These are phyloP conservation scores for Neoscelio sp. DNA, from an alignment of 2,888 invertebrate species.

Conservation along the genomic window DNA sequence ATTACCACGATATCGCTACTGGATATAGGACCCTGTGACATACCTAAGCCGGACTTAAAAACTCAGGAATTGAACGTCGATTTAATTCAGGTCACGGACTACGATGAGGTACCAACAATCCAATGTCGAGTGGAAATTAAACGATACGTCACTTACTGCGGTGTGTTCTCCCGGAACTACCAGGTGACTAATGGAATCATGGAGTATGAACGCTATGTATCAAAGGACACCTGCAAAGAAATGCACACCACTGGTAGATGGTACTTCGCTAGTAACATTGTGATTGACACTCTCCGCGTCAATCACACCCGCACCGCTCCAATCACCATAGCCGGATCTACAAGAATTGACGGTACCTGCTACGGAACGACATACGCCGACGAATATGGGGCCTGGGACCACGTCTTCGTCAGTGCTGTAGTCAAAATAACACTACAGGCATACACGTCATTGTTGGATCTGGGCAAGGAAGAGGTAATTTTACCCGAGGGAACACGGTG, in stretches of 20 bases:
- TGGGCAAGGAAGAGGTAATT: neutral
- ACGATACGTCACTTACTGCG: neutral
- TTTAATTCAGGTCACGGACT: constrained; percentile 1
- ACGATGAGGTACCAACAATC: neutral
- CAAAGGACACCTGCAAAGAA: neutral
- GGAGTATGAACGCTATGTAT: constrained; percentile 2
- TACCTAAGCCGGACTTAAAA: neutral
- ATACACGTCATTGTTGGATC: neutral
- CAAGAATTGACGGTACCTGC: constrained; percentile 16
- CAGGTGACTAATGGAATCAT: neutral
- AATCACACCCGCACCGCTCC: neutral
- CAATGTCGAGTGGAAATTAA: neutral
- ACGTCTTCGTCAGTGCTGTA: constrained; percentile 9
- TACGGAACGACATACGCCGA: constrained; percentile 1
- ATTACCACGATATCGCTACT: constrained; percentile 1
- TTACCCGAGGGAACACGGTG: constrained; percentile 20
- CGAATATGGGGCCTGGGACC: neutral
- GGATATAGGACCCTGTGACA: neutral
- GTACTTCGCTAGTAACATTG: neutral
- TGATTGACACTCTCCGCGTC: neutral
- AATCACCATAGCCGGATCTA: neutral
- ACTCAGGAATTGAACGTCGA: neutral
- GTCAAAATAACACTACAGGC: neutral
- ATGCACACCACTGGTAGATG: constrained; percentile 3
- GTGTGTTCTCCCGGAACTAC: neutral